phyloP scores from a whole-genome alignment of 2,797 vertebrate genomes.

The Protosalanx chinensis region DNA sequence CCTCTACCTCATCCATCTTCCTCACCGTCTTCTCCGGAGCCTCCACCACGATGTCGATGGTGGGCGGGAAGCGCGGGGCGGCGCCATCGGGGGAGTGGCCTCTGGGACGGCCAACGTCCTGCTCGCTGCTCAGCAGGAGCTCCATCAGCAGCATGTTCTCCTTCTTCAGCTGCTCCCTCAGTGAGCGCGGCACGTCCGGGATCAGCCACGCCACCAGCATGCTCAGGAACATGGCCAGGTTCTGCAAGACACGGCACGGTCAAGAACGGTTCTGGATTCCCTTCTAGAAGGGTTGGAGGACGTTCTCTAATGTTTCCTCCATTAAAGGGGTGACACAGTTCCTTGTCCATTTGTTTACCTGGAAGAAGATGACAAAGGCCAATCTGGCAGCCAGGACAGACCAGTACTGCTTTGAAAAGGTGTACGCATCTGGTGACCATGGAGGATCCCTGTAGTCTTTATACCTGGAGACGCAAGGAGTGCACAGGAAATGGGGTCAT shows the following conservation, averaged over 20 bases:
- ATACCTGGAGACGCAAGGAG: conserved; percentile 72
- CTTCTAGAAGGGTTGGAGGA: no score
- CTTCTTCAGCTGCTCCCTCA: conserved; percentile 91
- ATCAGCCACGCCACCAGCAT: conserved; percentile 96
- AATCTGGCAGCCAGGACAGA: conserved; percentile 88
- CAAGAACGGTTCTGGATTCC: no score
- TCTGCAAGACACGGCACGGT: conserved; percentile 67
- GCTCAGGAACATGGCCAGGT: conserved; percentile 96
- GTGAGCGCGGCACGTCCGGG: conserved; percentile 90
- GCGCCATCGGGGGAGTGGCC: conserved; percentile 48
- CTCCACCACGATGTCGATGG: conserved; percentile 62
- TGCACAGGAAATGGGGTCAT: not conserved
- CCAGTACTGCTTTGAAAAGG: conserved; percentile 97
- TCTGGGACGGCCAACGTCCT: conserved; percentile 66
- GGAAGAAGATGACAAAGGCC: conserved; percentile 96
- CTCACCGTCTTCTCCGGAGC: conserved; percentile 23
- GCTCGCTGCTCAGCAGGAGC: conserved; percentile 88
- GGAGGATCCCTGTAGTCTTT: conserved; percentile 98
- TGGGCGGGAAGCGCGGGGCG: conserved; percentile 29
- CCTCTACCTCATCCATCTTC: not conserved
- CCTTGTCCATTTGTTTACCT: conserved; percentile 70
- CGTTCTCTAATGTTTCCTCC: not conserved
- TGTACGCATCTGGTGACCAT: conserved; percentile 84
- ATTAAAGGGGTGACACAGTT: no score
- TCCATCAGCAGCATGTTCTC: conserved; percentile 89